Evolutionary conservation across 2,888 invertebrate genomes (phyloP).

Genomic region (Ornithoptera priamus): DNA sequence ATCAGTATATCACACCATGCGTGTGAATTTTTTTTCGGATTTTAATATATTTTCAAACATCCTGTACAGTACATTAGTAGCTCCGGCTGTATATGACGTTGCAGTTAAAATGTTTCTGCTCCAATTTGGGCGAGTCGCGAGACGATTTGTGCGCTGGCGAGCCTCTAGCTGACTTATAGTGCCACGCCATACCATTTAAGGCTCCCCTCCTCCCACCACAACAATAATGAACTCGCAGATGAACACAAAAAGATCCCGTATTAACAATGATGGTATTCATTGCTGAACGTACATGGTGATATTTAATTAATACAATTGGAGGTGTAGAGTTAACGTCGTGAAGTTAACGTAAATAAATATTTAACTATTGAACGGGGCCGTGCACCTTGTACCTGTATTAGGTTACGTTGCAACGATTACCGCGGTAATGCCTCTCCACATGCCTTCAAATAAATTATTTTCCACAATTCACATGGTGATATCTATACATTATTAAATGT

Average conservation of each 20-base stretch:
- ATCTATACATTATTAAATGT: no score
- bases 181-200: constrained; percentile 32
- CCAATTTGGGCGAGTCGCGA: constrained; percentile 40
- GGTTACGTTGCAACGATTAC: background rate
- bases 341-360: constrained; percentile 18
- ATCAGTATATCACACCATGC: no score
- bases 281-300: constrained; percentile 19
- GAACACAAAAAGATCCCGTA: constrained; percentile 14
- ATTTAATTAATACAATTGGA: constrained; percentile 34
- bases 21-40: no score
- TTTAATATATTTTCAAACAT: constrained; percentile 10
- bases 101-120: constrained; percentile 43
- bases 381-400: constrained; percentile 16
- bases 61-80: constrained; percentile 30
- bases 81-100: constrained; percentile 37
- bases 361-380: background rate
- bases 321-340: constrained; percentile 12
- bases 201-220: constrained; percentile 5
- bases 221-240: constrained; percentile 32
- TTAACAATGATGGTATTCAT: constrained; percentile 33
- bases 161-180: constrained; percentile 33
- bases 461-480: no score
- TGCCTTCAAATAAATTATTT: constrained; percentile 1
- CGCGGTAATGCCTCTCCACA: background rate
- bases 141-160: constrained; percentile 38